Evolutionary conservation across 2,888 invertebrate genomes (phyloP).

Genomic region (Incurvaria masculella): DNA sequence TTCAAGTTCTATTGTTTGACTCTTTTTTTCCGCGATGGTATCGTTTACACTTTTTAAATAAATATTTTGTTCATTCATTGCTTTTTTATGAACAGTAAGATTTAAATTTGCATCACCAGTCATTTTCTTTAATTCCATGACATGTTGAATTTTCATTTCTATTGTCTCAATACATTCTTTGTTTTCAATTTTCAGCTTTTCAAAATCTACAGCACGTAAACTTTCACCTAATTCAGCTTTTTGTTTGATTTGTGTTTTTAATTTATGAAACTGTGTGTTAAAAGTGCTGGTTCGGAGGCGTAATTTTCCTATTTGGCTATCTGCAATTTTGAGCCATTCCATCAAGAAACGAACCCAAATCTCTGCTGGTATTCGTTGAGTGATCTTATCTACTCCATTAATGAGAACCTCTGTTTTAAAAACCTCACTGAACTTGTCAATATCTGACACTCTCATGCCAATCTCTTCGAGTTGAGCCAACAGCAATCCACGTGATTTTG

Average conservation of each 20-base stretch:
- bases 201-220: conserved; percentile 60
- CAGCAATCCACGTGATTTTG: conserved; percentile 35
- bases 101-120: conserved; percentile 57
- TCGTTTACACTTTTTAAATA: conserved; percentile 38
- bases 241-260: conserved; percentile 50
- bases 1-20: conserved; percentile 36
- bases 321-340: conserved; percentile 56
- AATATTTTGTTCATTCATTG: conserved; percentile 47
- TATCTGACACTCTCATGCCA: conserved; percentile 45
- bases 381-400: conserved; percentile 54
- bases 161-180: conserved; percentile 45
- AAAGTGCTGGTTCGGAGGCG: conserved; percentile 55
- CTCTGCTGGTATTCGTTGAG: conserved; percentile 61
- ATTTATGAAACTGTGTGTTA: conserved; percentile 50
- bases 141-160: conserved; percentile 49
- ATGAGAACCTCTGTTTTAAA: conserved; percentile 53
- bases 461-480: conserved; percentile 57
- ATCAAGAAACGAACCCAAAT: conserved; percentile 58
- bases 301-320: conserved; percentile 56
- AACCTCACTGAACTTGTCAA: conserved; percentile 38
- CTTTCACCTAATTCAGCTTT: conserved; percentile 58
- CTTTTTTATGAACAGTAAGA: conserved; percentile 54
- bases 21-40: conserved; percentile 35
- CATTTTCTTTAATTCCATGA: conserved; percentile 56
- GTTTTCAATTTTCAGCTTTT: conserved; percentile 61